Base-by-base conservation (phyloP, 35 echinoderm and acorn worm genomes). In the Nesometra sesokonis region DNA sequence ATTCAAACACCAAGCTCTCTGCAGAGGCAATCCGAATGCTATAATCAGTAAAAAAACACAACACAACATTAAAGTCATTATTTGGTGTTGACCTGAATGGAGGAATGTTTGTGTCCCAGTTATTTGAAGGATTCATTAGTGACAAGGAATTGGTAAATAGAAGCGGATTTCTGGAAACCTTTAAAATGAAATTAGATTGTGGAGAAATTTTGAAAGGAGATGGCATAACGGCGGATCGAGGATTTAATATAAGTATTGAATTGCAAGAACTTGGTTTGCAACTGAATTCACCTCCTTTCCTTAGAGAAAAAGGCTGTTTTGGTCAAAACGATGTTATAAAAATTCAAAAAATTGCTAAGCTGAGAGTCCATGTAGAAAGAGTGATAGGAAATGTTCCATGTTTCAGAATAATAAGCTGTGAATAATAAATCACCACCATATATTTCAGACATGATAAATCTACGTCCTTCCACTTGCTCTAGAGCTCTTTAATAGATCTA, bases 1-100 rank as follows among this genome's bases (percentile, higher is more conserved):
- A 87, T 87, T 29, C 39, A 87, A 57, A 57, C 33, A 30, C 85
- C 85, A 78, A 47, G 85, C 30, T 67, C 85, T 11, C 57, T 57
- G n/a, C 38, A 47, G 33, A 32, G 32, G 19, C 85, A 87, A 33
- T 67, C 38, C 27, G n/a, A 47, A 78, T 78, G 47, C 11, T 87
- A 33, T 30, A n/a, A n/a, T 78, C 47, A 78, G 0, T 0, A 27
- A 78, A 87, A 32, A 87, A 87, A 36, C 77, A 67, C 15, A 47
- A 87, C 31, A 87, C 8, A 11, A 87, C 85, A 9, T 78, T 67
- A 30, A 87, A 87, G 36, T 77, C 17, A 15, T 36, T 78, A 78
- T 5, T 78, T 17, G 46, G 85, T 27, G 33, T 83, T 36, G 33
- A 33, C 33, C 82, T 35, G 30, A 83, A 11, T 35, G 82, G 82